Evolutionary conservation across 2,113 vertebrate genomes (phyloP), one percentile per base, ranked within the genome.

Genomic region (Microtus ochrogaster): DNA sequence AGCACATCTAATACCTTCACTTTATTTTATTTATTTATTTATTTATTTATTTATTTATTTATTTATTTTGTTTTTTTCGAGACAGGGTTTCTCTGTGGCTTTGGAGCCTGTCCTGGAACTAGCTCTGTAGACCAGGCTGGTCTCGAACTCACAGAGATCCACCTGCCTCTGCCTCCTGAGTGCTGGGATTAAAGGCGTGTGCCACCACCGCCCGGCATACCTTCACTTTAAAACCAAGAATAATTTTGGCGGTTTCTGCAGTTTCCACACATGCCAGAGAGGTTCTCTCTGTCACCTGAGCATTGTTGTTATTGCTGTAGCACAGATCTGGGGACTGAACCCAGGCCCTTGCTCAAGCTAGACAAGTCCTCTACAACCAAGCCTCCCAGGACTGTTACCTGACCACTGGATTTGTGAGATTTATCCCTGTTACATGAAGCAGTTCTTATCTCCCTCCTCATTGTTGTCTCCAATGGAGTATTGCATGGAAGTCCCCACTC

Each of bases 221-320:
- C 55, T 28, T 41, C 14, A 41, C n/a, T 11, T 61, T 28, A 28
- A 41, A 61, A 39, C 55, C 24, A 61, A 39, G n/a, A 41, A 9
- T 16, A 39, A 41, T 39, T 28, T 39, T 83, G n/a, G 55, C 39
- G 26, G 36, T 61, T 83, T 61, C 22, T 61, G 55, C 52, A 61
- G 5, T 58, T 82, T n/a, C 36, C 14, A n/a, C 13, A 39, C 58
- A 82, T 26, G 52, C 52, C 52, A n/a, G 39, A 26, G 52, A 8
- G 52, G 36, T 39, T 3, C 36, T 82, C 36, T 24, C 21, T 26
- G 36, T 39, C 13, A 58, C 79, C 49, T 4, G 52, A 7, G 21
- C 17, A 6, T 22, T 24, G 1, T 7, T 14, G 10, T n/a, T 24
- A 0, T 4, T 82, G 6, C 36, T n/a, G 5, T 26, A 39, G 52